A percentile compares a stretch with the other conserved stretches of the same genome.
These are phyloP conservation scores for Gymnoscelis rufifasciata DNA, from an alignment of 2,888 invertebrate genomes.

Conservation along the genomic window DNA sequence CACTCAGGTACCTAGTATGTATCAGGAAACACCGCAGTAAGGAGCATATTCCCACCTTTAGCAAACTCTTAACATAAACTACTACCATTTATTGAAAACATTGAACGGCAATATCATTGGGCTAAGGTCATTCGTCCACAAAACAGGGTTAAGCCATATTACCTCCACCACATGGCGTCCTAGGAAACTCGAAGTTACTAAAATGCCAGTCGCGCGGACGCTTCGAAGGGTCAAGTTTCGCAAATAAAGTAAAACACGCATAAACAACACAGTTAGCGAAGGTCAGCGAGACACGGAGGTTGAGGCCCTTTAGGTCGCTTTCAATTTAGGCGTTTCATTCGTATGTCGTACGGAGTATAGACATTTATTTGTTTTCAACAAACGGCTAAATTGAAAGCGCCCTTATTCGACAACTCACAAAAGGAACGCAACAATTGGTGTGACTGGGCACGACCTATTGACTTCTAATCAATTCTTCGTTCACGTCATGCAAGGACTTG, in stretches of 20 bases:
- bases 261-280: conserved; percentile 1
- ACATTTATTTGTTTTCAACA: no score
- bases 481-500: conserved; percentile 29
- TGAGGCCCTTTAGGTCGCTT: conserved; percentile 31
- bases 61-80: no score
- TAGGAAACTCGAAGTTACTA: conserved; percentile 9
- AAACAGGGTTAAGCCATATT: conserved; percentile 12
- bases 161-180: conserved; percentile 8
- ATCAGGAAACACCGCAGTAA: no score
- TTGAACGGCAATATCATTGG: background rate
- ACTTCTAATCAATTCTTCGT: conserved; percentile 50
- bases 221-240: conserved; percentile 4
- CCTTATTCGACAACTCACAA: conserved; percentile 38
- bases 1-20: no score
- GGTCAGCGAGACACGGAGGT: conserved; percentile 18
- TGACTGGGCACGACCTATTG: conserved; percentile 49
- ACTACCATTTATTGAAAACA: no score
- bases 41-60: no score
- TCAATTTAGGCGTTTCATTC: no score
- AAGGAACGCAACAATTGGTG: conserved; percentile 38
- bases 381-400: no score
- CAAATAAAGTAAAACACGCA: background rate
- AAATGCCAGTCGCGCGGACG: conserved; percentile 10
- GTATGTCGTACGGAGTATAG: no score
- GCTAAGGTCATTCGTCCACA: conserved; percentile 7